Evolutionary conservation across 2,888 invertebrate genomes (phyloP).

Genomic region (Epistrophe grossulariae): DNA sequence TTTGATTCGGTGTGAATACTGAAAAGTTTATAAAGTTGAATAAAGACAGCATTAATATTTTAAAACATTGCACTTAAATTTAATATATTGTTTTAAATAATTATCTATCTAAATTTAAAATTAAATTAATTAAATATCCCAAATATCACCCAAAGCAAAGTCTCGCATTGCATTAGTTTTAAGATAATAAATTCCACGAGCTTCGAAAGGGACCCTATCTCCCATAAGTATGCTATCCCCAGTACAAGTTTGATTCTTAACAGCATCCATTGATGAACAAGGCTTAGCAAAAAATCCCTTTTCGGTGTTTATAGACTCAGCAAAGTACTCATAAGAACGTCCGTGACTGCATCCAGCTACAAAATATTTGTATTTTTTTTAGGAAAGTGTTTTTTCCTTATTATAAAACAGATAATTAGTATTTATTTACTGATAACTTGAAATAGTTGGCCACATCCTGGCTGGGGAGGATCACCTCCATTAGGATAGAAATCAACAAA

Average conservation of each 20-base stretch:
- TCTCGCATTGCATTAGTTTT: slow-evolving; percentile 85
- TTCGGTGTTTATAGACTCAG: slow-evolving; percentile 87
- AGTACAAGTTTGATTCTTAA: slow-evolving; percentile 80
- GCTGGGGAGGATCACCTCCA: slow-evolving; percentile 87
- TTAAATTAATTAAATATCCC: slow-evolving; percentile 44
- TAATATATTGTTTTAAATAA: neutral
- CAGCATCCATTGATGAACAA: slow-evolving; percentile 85
- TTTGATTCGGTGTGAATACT: too few species aligned
- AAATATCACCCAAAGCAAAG: slow-evolving; percentile 84
- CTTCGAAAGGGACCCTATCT: slow-evolving; percentile 82
- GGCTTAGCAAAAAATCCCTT: slow-evolving; percentile 85
- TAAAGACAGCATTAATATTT: neutral
- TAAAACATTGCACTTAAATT: neutral
- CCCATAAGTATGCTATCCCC: slow-evolving; percentile 85
- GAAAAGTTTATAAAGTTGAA: too few species aligned
- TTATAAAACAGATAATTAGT: too few species aligned
- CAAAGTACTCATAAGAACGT: slow-evolving; percentile 86
- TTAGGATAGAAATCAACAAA: slow-evolving; percentile 91
- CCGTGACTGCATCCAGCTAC: slow-evolving; percentile 89
- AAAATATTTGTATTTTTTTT: neutral
- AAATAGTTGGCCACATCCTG: slow-evolving; percentile 87
- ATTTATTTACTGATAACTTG: slow-evolving; percentile 81
- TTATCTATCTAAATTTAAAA: neutral
- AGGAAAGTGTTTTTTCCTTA: neutral
- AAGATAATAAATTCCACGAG: slow-evolving; percentile 87